Evolutionary conservation across 2,113 vertebrate species (phyloP).

Genomic region (Paramisgurnus dabryanus): DNA sequence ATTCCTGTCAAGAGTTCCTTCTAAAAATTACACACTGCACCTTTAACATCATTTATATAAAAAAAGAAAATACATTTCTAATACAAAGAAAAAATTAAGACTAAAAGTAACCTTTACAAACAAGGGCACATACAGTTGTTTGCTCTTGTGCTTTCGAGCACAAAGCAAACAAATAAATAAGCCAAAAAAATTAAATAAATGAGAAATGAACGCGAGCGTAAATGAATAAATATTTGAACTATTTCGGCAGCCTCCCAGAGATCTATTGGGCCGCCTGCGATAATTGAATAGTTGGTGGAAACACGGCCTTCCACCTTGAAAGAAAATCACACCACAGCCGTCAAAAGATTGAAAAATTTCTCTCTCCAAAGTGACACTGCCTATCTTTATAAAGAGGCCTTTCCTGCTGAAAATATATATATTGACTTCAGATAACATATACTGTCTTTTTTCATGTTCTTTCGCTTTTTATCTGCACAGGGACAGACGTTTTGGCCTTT

Average conservation of each 20-base stretch:
- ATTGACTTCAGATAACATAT: constrained; percentile 8
- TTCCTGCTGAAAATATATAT: constrained; percentile 2
- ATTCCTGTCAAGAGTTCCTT: too few species aligned
- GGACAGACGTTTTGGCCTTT: constrained; percentile 29
- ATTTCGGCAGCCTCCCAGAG: neutral
- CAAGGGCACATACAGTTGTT: neutral
- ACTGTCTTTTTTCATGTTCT: neutral
- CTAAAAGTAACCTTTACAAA: constrained; percentile 2
- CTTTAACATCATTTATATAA: too few species aligned
- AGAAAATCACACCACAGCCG: constrained; percentile 12
- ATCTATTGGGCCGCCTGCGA: neutral
- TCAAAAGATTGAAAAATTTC: constrained; percentile 12
- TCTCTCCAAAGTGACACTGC: constrained; percentile 32
- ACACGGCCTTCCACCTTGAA: constrained; percentile 26
- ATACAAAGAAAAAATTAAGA: neutral
- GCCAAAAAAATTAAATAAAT: neutral
- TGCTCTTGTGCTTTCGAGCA: neutral
- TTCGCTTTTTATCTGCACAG: constrained; percentile 14
- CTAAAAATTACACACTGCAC: too few species aligned
- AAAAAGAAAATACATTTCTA: neutral
- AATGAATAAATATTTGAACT: constrained; percentile 30
- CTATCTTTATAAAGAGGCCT: constrained; percentile 30
- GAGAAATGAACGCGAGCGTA: neutral
- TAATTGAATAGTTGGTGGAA: constrained; percentile 13
- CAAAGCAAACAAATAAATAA: constrained; percentile 15